A percentile compares a stretch with the other conserved stretches of the same genome.
Conservation (phyloP, 2,797 vertebrate species). For the Odontamblyopus rebecca region DNA sequence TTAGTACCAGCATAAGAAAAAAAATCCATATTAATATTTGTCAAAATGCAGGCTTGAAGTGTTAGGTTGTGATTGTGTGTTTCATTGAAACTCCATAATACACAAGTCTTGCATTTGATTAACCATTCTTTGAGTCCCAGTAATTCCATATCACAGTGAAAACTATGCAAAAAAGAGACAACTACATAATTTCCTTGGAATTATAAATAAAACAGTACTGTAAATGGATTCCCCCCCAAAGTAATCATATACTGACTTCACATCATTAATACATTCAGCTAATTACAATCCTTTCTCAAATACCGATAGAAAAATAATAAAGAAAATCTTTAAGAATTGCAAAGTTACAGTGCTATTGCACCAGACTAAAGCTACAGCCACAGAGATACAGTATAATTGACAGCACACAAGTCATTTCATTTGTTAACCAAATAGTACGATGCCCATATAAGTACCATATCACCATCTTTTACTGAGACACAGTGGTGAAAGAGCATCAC, state of each 20-base stretch:
- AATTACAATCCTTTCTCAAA: neutral
- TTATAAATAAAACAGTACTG: constrained; percentile 19
- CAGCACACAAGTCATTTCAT: constrained; percentile 46
- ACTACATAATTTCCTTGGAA: constrained; percentile 31
- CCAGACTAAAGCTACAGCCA: constrained; percentile 31
- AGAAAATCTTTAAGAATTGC: constrained; percentile 12
- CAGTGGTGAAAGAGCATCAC: constrained; percentile 28
- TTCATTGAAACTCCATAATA: constrained; percentile 35
- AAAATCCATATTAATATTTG: constrained; percentile 16
- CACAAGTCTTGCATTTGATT: neutral
- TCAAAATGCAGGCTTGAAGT: constrained; percentile 26
- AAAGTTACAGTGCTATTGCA: constrained; percentile 7
- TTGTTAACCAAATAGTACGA: constrained; percentile 61
- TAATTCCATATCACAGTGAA: constrained; percentile 63
- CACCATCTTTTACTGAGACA: constrained; percentile 20
- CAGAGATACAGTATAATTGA: constrained; percentile 13
- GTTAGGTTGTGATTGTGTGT: constrained; percentile 26
- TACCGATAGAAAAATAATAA: neutral
- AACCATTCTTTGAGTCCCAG: constrained; percentile 19
- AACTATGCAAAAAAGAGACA: constrained; percentile 47
- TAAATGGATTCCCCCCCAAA: constrained; percentile 18
- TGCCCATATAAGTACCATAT: constrained; percentile 16
- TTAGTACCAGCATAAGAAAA: constrained; percentile 30
- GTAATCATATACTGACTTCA: constrained; percentile 1
- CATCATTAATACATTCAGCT: neutral